A percentile compares a stretch with the other conserved stretches of the same genome.
phyloP scores from a whole-genome alignment of 1,140 invertebrate genomes.

The Plutomurus gul region DNA sequence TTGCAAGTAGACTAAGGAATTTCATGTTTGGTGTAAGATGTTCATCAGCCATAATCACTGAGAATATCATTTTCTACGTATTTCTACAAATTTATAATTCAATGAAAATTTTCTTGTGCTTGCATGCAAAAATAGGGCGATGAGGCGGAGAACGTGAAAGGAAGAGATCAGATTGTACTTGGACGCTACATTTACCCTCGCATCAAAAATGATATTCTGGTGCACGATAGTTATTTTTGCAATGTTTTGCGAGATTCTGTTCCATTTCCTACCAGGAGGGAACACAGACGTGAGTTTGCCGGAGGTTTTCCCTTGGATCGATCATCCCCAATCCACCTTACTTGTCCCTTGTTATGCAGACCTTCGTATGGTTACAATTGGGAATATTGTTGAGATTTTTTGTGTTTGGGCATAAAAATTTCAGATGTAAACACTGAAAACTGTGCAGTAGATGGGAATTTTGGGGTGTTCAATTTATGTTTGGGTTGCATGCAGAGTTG shows the following conservation, averaged over 20 bases:
- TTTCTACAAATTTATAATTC: background rate
- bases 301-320: background rate
- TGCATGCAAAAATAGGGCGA: background rate
- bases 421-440: too few relatives aligned
- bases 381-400: background rate
- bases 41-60: background rate
- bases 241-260: background rate
- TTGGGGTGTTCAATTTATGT: too few relatives aligned
- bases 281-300: background rate
- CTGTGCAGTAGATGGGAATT: too few relatives aligned
- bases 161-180: constrained; percentile 13
- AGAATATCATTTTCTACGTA: background rate
- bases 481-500: too few relatives aligned
- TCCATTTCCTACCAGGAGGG: constrained; percentile 20
- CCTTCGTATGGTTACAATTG: background rate
- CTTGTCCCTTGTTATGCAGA: background rate
- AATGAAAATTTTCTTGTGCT: background rate
- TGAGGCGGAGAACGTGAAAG: background rate
- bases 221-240: constrained; percentile 39
- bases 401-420: too few relatives aligned
- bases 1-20: background rate
- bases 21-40: background rate
- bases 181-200: background rate
- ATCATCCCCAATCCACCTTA: too few relatives aligned
- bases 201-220: background rate